Percentiles rank a stretch among this genome's conserved stretches.
These are phyloP conservation scores for Toxotes chatareus DNA, from an alignment of 2,113 vertebrate species.

Conservation along the genomic window DNA sequence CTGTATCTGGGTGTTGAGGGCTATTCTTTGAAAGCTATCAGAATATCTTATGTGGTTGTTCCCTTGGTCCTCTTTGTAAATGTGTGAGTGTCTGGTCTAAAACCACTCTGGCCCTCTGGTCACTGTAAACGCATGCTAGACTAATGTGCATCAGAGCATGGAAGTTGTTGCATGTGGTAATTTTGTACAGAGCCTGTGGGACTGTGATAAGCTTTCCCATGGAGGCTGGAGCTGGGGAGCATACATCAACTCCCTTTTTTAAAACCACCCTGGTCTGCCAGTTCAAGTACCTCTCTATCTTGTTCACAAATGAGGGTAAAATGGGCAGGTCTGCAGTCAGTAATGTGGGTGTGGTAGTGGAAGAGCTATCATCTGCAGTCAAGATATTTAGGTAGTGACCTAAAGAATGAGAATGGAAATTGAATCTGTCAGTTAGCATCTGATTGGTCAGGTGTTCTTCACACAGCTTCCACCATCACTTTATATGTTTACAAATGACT, in stretches of 20 bases:
- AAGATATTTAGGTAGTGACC: background rate
- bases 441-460: too few species aligned
- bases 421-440: background rate
- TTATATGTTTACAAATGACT: too few species aligned
- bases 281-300: too few species aligned
- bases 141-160: slow-evolving; percentile 79
- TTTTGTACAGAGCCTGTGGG: background rate
- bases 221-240: background rate
- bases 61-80: slow-evolving; percentile 30
- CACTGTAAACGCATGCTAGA: slow-evolving; percentile 68
- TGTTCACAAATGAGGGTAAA: too few species aligned
- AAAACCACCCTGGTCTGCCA: background rate
- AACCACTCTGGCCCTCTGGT: slow-evolving; percentile 37
- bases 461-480: too few species aligned
- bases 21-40: slow-evolving; percentile 75
- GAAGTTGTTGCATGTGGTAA: slow-evolving; percentile 70
- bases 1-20: slow-evolving; percentile 17
- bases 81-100: slow-evolving; percentile 47
- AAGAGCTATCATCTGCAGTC: too few species aligned
- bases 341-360: too few species aligned
- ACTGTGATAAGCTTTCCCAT: background rate
- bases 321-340: too few species aligned
- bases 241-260: background rate
- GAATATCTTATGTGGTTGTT: slow-evolving; percentile 53
- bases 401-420: background rate